Evolutionary conservation across 2,113 vertebrate genomes (phyloP).

Genomic region (Burhinus bistriatus): DNA sequence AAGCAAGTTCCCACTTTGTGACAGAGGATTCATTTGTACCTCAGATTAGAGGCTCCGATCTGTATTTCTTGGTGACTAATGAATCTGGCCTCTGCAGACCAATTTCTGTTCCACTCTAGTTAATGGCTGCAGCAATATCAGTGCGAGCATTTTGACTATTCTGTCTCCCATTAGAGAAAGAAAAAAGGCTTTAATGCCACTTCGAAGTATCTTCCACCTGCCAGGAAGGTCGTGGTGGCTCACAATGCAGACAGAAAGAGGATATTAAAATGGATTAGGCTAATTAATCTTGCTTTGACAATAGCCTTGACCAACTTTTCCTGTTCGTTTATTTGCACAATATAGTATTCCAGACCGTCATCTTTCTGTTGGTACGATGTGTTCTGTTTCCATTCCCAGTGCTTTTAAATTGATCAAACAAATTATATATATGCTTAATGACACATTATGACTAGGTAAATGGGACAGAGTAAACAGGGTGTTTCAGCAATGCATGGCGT

Average conservation of each 20-base stretch:
- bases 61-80: slow-evolving; percentile 79
- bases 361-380: slow-evolving; percentile 56
- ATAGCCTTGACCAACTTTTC: slow-evolving; percentile 68
- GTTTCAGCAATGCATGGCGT: slow-evolving; percentile 68
- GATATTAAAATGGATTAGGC: slow-evolving; percentile 86
- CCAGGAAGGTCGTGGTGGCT: slow-evolving; percentile 75
- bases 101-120: slow-evolving; percentile 73
- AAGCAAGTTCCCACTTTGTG: slow-evolving; percentile 72
- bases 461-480: slow-evolving; percentile 55
- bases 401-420: slow-evolving; percentile 65
- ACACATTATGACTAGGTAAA: slow-evolving; percentile 63
- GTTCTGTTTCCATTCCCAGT: slow-evolving; percentile 38
- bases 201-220: slow-evolving; percentile 80
- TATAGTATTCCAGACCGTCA: slow-evolving; percentile 19
- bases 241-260: slow-evolving; percentile 73
- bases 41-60: slow-evolving; percentile 77
- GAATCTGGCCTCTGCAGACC: slow-evolving; percentile 78
- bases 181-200: slow-evolving; percentile 65
- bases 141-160: slow-evolving; percentile 74
- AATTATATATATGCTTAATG: slow-evolving; percentile 56
- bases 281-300: slow-evolving; percentile 83
- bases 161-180: slow-evolving; percentile 74
- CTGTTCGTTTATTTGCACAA: slow-evolving; percentile 49
- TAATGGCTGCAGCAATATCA: slow-evolving; percentile 70
- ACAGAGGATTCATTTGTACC: slow-evolving; percentile 79